Base-by-base conservation (phyloP, 1,140 invertebrate species). In the Caerostris extrusa region DNA sequence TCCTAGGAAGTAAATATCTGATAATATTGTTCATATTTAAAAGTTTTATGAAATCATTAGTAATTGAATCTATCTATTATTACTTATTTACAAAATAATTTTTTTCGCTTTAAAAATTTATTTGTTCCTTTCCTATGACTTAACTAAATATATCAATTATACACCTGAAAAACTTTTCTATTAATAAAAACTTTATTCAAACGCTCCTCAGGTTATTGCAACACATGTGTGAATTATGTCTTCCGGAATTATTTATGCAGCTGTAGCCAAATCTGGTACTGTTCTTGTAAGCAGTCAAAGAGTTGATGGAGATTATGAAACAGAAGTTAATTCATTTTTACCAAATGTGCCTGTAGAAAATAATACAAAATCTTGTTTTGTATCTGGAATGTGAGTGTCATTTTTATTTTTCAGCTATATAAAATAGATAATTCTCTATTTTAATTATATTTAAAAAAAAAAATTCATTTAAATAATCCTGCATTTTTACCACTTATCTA, bases 331-430 rank as follows among this genome's bases (percentile, higher is more conserved):
- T 5, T 95, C 95, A 19, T 96, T 96, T 95, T 94, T 96, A 0
- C 95, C 95, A 14, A 96, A 96, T 92, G 95, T 96, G 77, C 95
- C 95, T 64, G 95, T 95, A 17, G 86, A 94, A 17, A 94, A 94
- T 58, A 95, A 96, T 93, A 95, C 95, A 5, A 96, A 95, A 89
- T 95, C 95, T 55, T 95, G 95, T 14, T 96, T 96, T 93, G 95
- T 95, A 2, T 93, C 95, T 82, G 94, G 95, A 90, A 95, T 95
- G 95, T 95, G 95, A 94, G 95, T 82, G 69, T n/a, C 8, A 2
- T 82, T 91, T 8, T 19, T 90, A 53, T 58, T 71, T 57, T 58
- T 89, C 6, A 67, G 3, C 34, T 34, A 2, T 34, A 34, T 34
- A 34, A 34, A 34, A 34, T 34, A 34, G 34, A 34, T 34, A 34